Percentiles rank a stretch among this genome's conserved stretches.
Evolutionary conservation across 92 coral and sea anemone genomes (phyloP).

Genomic region (Heteractis magnifica): DNA sequence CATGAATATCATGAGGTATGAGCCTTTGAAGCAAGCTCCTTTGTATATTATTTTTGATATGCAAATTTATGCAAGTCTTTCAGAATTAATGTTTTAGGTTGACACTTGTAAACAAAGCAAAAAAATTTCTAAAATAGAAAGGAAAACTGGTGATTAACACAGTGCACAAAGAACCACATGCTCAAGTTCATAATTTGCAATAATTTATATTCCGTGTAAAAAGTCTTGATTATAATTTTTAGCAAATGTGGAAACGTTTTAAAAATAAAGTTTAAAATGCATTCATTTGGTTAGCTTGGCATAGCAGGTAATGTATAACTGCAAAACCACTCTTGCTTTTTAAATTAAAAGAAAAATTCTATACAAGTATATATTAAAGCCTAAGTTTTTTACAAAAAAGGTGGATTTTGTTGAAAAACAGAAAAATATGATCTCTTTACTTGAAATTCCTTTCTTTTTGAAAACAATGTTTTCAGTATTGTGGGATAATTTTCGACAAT

Average conservation of each 20-base stretch:
- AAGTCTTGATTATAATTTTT: too few species aligned
- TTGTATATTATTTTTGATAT: background rate
- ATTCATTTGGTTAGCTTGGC: background rate
- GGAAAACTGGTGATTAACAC: background rate
- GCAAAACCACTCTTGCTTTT: too few species aligned
- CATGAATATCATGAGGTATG: too few species aligned
- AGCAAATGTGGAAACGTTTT: background rate
- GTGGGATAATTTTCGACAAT: too few species aligned
- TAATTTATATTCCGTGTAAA: background rate
- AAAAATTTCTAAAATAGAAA: background rate
- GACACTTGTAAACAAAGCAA: constrained; percentile 21
- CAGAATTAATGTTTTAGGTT: constrained; percentile 1
- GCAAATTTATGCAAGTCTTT: constrained; percentile 32
- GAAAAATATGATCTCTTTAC: background rate
- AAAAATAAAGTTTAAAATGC: background rate
- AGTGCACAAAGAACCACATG: background rate
- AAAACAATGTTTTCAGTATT: too few species aligned
- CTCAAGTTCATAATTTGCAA: background rate
- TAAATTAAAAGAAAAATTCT: too few species aligned
- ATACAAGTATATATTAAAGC: too few species aligned
- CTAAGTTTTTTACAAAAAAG: too few species aligned
- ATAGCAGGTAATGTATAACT: background rate
- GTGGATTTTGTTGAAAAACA: too few species aligned
- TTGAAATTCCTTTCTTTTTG: background rate
- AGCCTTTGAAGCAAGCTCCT: background rate